Percentiles rank a stretch among this genome's conserved stretches.
Conservation (phyloP, 2,888 invertebrate genomes). For the Sphaeridia pumilis region DNA sequence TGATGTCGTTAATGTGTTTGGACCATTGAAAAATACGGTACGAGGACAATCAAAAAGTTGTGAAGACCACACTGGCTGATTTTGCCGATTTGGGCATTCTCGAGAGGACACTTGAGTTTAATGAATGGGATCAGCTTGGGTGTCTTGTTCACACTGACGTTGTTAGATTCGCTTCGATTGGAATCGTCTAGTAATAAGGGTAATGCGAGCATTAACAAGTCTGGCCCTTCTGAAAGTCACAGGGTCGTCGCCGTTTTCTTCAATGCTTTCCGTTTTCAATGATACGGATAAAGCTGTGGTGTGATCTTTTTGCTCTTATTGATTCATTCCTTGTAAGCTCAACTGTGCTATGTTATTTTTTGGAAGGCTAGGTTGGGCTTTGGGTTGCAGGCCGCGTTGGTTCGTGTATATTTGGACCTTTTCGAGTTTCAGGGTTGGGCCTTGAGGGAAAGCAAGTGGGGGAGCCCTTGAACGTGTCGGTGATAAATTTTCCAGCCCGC, state of each 20-base stretch:
- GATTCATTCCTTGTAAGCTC: no score
- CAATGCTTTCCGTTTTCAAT: not conserved
- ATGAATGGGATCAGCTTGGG: conserved; percentile 12
- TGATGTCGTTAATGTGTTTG: no score
- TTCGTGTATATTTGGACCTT: no score
- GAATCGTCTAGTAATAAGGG: conserved; percentile 13
- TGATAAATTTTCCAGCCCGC: conserved; percentile 35
- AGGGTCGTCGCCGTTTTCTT: no score
- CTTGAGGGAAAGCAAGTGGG: conserved; percentile 33
- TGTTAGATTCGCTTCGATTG: conserved; percentile 17
- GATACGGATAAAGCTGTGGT: conserved; percentile 1
- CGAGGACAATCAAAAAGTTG: no score
- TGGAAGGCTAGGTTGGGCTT: no score
- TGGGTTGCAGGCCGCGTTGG: no score
- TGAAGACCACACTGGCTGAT: no score
- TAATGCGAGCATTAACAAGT: not conserved
- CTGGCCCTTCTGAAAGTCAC: no score
- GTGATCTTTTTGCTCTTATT: conserved; percentile 3
- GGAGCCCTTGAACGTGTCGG: conserved; percentile 35
- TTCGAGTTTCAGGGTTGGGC: conserved; percentile 11
- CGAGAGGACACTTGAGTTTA: conserved; percentile 12
- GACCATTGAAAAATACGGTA: no score
- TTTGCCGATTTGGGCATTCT: conserved; percentile 1
- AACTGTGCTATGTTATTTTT: no score
- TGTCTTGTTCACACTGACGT: not conserved